phyloP scores from a whole-genome alignment of 2,113 vertebrate genomes.

The Rhabdomys dilectus region DNA sequence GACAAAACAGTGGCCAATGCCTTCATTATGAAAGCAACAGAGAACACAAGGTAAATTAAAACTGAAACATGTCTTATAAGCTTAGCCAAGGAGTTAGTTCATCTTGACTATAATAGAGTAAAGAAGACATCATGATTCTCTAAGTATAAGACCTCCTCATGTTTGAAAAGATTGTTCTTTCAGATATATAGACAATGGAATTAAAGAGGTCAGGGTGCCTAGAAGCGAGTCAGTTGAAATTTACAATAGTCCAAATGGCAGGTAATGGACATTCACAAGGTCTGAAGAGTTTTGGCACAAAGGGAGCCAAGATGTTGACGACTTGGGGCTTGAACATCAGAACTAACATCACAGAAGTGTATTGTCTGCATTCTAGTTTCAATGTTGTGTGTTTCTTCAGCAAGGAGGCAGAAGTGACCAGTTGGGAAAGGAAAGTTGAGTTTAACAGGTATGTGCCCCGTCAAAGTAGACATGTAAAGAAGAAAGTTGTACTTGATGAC shows the following conservation, averaged over 20 bases:
- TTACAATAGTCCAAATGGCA: background rate
- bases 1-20: background rate
- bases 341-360: background rate
- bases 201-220: background rate
- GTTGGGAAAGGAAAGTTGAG: background rate
- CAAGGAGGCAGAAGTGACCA: background rate
- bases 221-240: background rate
- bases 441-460: background rate
- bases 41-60: background rate
- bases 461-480: background rate
- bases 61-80: background rate
- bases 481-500: background rate
- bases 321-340: background rate
- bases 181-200: background rate
- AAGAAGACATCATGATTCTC: background rate
- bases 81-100: background rate
- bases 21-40: background rate
- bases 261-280: too few species aligned
- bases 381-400: background rate
- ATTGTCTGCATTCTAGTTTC: background rate
- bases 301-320: background rate
- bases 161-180: constrained; percentile 4
- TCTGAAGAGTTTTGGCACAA: background rate
- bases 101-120: background rate
- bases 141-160: background rate